phyloP scores from a whole-genome alignment of 1,140 invertebrate species.

The Caenorhabditis remanei region DNA sequence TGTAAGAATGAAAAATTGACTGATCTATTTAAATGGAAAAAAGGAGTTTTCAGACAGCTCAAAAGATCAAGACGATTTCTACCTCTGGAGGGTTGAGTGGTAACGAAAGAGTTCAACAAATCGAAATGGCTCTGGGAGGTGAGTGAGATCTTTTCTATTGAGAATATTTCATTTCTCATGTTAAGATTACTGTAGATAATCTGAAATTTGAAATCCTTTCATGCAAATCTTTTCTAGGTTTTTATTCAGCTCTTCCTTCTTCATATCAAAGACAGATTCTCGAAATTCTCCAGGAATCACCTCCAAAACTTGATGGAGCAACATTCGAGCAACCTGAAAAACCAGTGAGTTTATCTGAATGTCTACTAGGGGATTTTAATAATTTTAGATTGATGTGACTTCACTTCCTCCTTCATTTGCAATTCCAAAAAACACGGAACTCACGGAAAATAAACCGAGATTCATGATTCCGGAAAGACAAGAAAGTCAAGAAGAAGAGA shows the following conservation, averaged over 20 bases:
- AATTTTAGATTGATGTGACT: slow-evolving; percentile 21
- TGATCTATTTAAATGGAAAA: background rate
- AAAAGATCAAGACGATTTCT: slow-evolving; percentile 9
- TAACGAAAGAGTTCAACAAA: slow-evolving; percentile 30
- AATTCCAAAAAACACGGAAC: background rate
- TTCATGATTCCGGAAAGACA: slow-evolving; percentile 30
- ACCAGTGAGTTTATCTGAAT: background rate
- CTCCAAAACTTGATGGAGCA: slow-evolving; percentile 23
- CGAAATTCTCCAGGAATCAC: slow-evolving; percentile 25
- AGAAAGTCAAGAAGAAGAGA: background rate
- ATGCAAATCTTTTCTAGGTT: slow-evolving; percentile 1
- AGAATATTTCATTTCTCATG: background rate
- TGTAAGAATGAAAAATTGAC: background rate
- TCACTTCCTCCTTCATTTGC: slow-evolving; percentile 10
- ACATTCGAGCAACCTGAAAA: slow-evolving; percentile 22
- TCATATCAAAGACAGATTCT: slow-evolving; percentile 39
- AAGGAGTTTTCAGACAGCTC: background rate
- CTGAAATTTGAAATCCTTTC: too few relatives aligned
- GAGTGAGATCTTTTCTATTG: background rate
- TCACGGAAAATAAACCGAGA: background rate
- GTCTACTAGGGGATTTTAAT: background rate
- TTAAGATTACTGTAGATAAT: too few relatives aligned
- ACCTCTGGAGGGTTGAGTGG: slow-evolving; percentile 30
- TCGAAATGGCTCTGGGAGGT: slow-evolving; percentile 49
- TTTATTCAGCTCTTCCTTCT: slow-evolving; percentile 46